Percentiles rank a stretch among this genome's conserved stretches.
Evolutionary conservation across 2,888 invertebrate genomes (phyloP).

Genomic region (Escarpia spicata): DNA sequence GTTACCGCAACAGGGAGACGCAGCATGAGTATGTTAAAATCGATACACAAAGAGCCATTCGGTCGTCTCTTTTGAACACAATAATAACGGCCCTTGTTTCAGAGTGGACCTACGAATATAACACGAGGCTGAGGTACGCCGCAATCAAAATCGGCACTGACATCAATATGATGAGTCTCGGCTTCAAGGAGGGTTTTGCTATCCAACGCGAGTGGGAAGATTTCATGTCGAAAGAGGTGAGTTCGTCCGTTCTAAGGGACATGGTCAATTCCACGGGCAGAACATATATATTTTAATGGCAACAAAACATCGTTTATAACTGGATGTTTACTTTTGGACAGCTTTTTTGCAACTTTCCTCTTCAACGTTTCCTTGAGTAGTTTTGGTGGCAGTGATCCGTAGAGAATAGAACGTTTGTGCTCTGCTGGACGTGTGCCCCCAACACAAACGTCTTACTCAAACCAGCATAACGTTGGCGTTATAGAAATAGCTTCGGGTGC

Average conservation of each 20-base stretch:
- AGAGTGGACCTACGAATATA: slow-evolving; percentile 42
- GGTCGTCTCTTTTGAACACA: neutral
- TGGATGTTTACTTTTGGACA: no score
- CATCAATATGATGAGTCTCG: slow-evolving; percentile 46
- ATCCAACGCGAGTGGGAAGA: slow-evolving; percentile 51
- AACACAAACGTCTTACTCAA: no score
- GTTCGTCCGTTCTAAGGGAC: neutral
- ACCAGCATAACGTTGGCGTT: no score
- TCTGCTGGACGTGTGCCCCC: no score
- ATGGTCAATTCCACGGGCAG: neutral
- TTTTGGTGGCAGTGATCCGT: no score
- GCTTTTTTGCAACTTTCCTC: no score
- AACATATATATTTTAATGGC: neutral
- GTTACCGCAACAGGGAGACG: neutral
- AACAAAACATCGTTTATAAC: neutral
- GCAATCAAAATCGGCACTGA: slow-evolving; percentile 54
- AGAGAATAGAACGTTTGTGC: no score
- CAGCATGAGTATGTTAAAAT: neutral
- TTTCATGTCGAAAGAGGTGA: slow-evolving; percentile 45
- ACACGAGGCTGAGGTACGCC: slow-evolving; percentile 49
- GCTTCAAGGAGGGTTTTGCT: slow-evolving; percentile 50
- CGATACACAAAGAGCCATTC: neutral
- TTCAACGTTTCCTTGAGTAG: no score
- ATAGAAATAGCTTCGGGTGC: no score
- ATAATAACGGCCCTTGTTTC: neutral